Percentiles rank a stretch among this genome's conserved stretches.
Conservation (phyloP, 2,888 invertebrate species). For the Drosophila macrospina region DNA sequence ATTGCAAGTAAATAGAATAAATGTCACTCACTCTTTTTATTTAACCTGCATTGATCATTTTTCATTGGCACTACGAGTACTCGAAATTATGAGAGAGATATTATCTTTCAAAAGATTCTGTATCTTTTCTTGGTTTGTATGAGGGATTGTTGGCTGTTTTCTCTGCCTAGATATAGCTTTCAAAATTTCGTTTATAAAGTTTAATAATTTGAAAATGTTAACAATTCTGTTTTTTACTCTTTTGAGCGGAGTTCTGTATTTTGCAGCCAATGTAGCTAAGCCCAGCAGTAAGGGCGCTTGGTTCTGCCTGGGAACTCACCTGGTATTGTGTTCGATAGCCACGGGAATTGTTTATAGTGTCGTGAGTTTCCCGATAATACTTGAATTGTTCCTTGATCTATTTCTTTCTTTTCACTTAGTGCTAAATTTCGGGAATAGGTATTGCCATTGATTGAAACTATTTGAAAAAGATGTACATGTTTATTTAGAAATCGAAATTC, state of each 20-base stretch:
- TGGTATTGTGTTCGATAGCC: constrained; percentile 20
- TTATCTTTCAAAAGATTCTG: background rate
- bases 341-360: constrained; percentile 29
- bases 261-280: constrained; percentile 32
- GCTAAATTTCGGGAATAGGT: background rate
- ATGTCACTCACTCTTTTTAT: constrained; percentile 78
- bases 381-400: background rate
- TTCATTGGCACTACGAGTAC: constrained; percentile 3
- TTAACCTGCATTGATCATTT: constrained; percentile 48
- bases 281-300: constrained; percentile 16
- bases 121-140: background rate
- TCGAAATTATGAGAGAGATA: background rate
- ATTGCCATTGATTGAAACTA: background rate
- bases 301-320: background rate
- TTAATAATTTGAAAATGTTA: constrained; percentile 38
- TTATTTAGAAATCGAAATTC: constrained; percentile 41
- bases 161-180: constrained; percentile 1
- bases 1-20: constrained; percentile 81
- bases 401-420: background rate
- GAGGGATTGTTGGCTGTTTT: background rate
- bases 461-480: constrained; percentile 45
- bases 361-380: constrained; percentile 34
- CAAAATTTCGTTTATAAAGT: constrained; percentile 3
- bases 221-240: constrained; percentile 36
- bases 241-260: constrained; percentile 25